Percentiles rank a stretch among this genome's conserved stretches.
These are phyloP conservation scores for Harpalus rufipes DNA, from an alignment of 2,888 invertebrate species.

Conservation along the genomic window DNA sequence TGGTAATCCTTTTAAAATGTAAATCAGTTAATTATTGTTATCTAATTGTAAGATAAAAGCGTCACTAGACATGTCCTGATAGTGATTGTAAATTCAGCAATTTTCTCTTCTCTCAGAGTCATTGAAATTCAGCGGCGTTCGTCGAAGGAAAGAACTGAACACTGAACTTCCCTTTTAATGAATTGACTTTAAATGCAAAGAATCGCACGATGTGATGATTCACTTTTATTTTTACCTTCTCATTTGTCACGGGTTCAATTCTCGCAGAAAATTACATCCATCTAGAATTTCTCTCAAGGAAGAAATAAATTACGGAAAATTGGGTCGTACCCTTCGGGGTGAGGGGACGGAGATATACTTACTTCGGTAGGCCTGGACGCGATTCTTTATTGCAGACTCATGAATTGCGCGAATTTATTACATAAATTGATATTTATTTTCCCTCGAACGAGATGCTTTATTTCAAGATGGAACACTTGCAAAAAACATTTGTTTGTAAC, in stretches of 20 bases:
- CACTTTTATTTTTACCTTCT: slow-evolving; percentile 60
- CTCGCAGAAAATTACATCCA: slow-evolving; percentile 51
- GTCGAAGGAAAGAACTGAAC: slow-evolving; percentile 13
- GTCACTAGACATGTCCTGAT: slow-evolving; percentile 4
- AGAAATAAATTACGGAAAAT: slow-evolving; percentile 43
- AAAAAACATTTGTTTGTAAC: slow-evolving; percentile 15
- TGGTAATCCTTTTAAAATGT: slow-evolving; percentile 34
- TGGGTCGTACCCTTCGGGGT: slow-evolving; percentile 20
- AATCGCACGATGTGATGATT: slow-evolving; percentile 57
- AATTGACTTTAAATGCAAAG: slow-evolving; percentile 66
- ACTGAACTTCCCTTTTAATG: slow-evolving; percentile 57
- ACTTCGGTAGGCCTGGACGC: background rate
- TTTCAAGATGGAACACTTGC: slow-evolving; percentile 11
- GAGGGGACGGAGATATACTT: background rate
- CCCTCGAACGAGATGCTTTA: background rate
- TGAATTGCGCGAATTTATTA: slow-evolving; percentile 31
- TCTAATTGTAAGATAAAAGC: slow-evolving; percentile 42
- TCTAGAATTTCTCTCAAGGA: slow-evolving; percentile 44
- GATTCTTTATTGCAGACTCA: slow-evolving; percentile 22
- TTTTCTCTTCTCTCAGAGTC: slow-evolving; percentile 39
- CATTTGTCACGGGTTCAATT: slow-evolving; percentile 52
- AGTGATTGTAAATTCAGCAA: slow-evolving; percentile 50
- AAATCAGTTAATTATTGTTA: slow-evolving; percentile 39
- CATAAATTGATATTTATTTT: slow-evolving; percentile 36
- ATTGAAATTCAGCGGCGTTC: slow-evolving; percentile 54